Evolutionary conservation across 92 coral and sea anemone genomes (phyloP), one percentile per base, ranked within the genome.

Genomic region (Epizoanthus ramosus): DNA sequence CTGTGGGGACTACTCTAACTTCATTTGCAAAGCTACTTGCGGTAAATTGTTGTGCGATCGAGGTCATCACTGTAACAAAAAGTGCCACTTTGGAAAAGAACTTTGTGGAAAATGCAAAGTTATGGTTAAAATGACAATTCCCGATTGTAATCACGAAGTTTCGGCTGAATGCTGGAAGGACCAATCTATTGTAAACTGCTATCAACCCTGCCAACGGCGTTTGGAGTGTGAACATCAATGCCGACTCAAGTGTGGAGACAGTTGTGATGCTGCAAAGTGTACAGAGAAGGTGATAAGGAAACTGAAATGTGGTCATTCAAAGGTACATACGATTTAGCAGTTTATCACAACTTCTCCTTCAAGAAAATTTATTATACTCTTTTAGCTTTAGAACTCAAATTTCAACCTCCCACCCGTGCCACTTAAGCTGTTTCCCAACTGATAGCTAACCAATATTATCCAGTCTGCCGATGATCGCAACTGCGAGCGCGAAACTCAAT

Each of bases 201-300:
- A 45, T 58, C 25, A 25, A 35, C 85, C 84, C 35, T 89, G 92
- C 60, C 43, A 28, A 33, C 70, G 54, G 9, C 22, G 54, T 4
- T 88, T 89, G 75, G 63, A 31, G 6, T 89, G 92, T 58, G 87
- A 84, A 2, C 92, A 89, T 56, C 22, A 60, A 17, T 89, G 89
- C 59, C 35, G 56, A 13, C 83, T 64, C 25, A 85, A 56, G 45
- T 89, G 92, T 60, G 86, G 89, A 19, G 79, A 85, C n/a, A 66
- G 71, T 16, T 89, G 92, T 66, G 31, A 19, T n/a, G 17, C 37
- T 53, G 71, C 61, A 15, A 39, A 17, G 6, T 89, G 95, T 56
- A 21, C 74, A 17, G 75, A 83, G 17, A 37, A 28, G 41, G 45
- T 73, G 21, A 71, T 45, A 8, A 71, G 18, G 61, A 21, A 83